Conservation (phyloP, 2,888 invertebrate genomes). For the Hirtodrosophila duncani region DNA sequence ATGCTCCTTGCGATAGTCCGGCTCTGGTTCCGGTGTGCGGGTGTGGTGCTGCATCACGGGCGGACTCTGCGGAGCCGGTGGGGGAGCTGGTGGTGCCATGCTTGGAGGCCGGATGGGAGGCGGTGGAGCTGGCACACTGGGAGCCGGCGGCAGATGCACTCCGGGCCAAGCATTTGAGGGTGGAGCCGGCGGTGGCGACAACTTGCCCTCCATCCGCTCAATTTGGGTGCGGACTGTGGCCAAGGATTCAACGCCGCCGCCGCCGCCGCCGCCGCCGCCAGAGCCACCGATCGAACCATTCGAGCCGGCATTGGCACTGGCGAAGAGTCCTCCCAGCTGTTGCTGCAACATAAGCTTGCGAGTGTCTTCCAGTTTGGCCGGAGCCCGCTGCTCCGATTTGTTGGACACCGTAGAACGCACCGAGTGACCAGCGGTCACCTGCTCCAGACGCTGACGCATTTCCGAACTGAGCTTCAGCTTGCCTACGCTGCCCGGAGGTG, state of each 20-base stretch:
- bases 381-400: slow-evolving; percentile 84
- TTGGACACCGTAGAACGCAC: slow-evolving; percentile 88
- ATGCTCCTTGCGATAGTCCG: slow-evolving; percentile 70
- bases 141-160: slow-evolving; percentile 83
- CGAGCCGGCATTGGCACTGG: slow-evolving; percentile 46
- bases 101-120: slow-evolving; percentile 81
- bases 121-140: slow-evolving; percentile 81
- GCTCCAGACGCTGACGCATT: slow-evolving; percentile 92
- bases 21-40: slow-evolving; percentile 41
- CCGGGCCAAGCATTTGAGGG: slow-evolving; percentile 81
- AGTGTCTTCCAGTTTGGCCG: slow-evolving; percentile 91
- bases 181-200: slow-evolving; percentile 80
- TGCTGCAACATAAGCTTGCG: slow-evolving; percentile 91
- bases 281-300: too few species aligned
- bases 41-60: slow-evolving; percentile 12
- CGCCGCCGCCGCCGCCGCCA: not conserved
- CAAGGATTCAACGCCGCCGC: slow-evolving; percentile 31
- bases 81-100: slow-evolving; percentile 81
- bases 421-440: slow-evolving; percentile 93
- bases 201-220: slow-evolving; percentile 81
- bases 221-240: slow-evolving; percentile 80
- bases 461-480: slow-evolving; percentile 93
- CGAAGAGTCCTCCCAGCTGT: slow-evolving; percentile 83
- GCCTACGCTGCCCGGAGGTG: slow-evolving; percentile 92
- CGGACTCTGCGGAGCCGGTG: slow-evolving; percentile 84